phyloP scores from a whole-genome alignment of 2,888 invertebrate genomes.

The Troglohyphantes excavatus region DNA sequence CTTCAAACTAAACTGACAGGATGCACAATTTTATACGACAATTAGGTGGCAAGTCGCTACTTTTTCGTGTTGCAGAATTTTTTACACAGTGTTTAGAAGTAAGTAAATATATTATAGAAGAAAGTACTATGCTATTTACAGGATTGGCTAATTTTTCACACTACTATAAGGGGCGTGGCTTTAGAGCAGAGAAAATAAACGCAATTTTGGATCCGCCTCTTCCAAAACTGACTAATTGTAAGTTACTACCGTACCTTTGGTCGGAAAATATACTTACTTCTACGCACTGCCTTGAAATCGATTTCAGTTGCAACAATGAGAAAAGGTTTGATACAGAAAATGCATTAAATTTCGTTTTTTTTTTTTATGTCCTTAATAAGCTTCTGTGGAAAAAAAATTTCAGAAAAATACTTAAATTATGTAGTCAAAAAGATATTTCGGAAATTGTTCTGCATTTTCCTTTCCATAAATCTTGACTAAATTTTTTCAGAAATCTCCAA shows the following conservation, averaged over 20 bases:
- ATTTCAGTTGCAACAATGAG: background rate
- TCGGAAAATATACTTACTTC: background rate
- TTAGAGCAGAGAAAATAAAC: background rate
- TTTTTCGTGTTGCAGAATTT: conserved; percentile 34
- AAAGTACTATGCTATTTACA: background rate
- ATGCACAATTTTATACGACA: conserved; percentile 50
- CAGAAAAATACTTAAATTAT: too few relatives aligned
- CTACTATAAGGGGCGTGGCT: background rate
- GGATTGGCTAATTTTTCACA: background rate
- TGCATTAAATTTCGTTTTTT: too few relatives aligned
- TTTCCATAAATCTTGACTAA: too few relatives aligned
- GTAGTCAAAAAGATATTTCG: too few relatives aligned
- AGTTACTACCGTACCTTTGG: background rate
- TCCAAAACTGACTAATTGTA: background rate
- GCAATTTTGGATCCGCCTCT: background rate
- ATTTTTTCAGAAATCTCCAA: too few relatives aligned
- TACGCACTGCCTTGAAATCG: background rate
- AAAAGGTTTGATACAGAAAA: background rate
- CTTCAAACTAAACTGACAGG: conserved; percentile 11
- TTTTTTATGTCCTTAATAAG: too few relatives aligned
- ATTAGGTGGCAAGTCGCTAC: conserved; percentile 71
- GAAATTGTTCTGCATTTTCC: too few relatives aligned
- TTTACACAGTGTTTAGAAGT: background rate
- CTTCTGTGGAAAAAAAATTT: too few relatives aligned
- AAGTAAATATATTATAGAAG: background rate